Percentiles rank a stretch among this genome's conserved stretches.
phyloP scores from a whole-genome alignment of 2,797 vertebrate genomes.

The Sus cebifrons region DNA sequence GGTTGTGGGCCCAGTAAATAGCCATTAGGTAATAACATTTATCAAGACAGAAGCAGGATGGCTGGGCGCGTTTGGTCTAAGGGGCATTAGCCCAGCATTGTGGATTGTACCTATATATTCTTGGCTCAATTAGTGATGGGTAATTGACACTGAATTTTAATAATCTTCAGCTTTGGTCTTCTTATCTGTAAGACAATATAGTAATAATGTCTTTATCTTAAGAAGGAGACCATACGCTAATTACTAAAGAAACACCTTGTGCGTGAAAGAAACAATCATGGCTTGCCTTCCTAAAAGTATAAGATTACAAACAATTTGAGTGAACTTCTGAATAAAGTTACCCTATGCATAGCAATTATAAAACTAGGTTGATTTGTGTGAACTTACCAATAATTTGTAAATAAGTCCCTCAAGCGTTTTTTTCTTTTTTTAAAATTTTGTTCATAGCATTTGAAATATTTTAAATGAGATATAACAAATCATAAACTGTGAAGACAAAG shows the following conservation, averaged over 20 bases:
- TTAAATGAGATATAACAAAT: background rate
- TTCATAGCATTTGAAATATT: background rate
- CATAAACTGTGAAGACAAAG: background rate
- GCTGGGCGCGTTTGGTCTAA: background rate
- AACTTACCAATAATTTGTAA: background rate
- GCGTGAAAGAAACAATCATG: background rate
- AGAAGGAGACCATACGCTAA: background rate
- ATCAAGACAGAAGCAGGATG: background rate
- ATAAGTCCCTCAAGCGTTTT: background rate
- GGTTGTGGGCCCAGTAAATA: background rate
- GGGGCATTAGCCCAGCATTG: background rate
- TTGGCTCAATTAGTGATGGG: background rate
- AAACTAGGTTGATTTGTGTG: background rate
- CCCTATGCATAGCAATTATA: background rate
- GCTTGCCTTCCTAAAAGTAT: background rate
- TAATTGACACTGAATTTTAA: conserved; percentile 39
- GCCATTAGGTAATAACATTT: background rate
- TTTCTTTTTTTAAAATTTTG: background rate
- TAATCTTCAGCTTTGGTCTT: background rate
- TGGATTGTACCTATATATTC: background rate
- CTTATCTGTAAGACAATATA: conserved; percentile 19
- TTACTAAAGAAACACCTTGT: conserved; percentile 19
- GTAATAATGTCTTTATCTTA: background rate
- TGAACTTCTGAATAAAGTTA: conserved; percentile 63
- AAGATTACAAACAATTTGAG: conserved; percentile 11